phyloP scores from a whole-genome alignment of 1,140 invertebrate genomes.

The Leptopilina clavipes region DNA sequence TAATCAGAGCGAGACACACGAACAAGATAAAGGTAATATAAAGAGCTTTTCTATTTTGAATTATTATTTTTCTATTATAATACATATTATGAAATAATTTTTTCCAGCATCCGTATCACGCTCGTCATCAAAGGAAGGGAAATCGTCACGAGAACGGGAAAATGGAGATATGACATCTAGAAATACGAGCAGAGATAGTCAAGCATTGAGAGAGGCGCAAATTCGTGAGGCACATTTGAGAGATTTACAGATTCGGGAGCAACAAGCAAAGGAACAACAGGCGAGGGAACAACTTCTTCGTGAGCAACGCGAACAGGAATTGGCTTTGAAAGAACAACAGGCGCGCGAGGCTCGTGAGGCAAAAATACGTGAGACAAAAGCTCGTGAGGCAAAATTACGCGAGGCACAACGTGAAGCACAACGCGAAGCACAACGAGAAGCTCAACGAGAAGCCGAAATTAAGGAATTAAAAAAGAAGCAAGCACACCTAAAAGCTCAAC shows the following conservation, averaged over 20 bases:
- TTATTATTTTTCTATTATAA: background rate
- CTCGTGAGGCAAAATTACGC: background rate
- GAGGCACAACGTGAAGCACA: background rate
- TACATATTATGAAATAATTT: background rate
- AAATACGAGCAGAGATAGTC: background rate
- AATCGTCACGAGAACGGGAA: background rate
- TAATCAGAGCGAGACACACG: background rate
- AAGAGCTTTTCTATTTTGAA: background rate
- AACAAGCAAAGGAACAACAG: slow-evolving; percentile 1
- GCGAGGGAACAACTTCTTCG: background rate
- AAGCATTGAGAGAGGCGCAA: background rate
- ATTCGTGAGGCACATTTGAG: background rate
- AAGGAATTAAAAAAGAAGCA: slow-evolving; percentile 12
- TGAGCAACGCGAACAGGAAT: background rate
- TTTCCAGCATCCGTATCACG: background rate
- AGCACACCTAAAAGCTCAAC: background rate
- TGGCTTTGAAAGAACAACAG: background rate
- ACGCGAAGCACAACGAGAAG: background rate
- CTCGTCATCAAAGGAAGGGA: background rate
- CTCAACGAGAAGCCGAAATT: background rate
- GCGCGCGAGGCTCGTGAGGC: background rate
- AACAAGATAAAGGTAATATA: background rate
- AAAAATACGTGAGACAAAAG: background rate
- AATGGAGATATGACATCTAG: background rate
- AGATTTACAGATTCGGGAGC: background rate